A percentile compares a stretch with the other conserved stretches of the same genome.
Evolutionary conservation across 1,140 invertebrate genomes (phyloP).

Genomic region (Drosophila serrata): DNA sequence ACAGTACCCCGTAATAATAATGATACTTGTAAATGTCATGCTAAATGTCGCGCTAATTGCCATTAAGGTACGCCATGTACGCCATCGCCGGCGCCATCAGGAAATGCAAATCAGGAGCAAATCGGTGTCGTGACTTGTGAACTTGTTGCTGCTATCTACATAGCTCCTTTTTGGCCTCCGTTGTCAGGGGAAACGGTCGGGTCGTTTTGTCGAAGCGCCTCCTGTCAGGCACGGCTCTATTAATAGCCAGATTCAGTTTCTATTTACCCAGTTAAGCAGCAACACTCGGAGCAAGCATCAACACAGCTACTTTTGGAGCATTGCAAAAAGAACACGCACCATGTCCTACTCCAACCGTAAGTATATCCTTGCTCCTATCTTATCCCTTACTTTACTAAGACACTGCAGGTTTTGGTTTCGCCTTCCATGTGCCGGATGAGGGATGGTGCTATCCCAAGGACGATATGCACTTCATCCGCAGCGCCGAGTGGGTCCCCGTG

Average conservation of each 20-base stretch:
- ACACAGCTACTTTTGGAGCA: not conserved
- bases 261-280: conserved; percentile 43
- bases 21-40: conserved; percentile 31
- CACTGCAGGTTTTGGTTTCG: conserved; percentile 57
- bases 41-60: conserved; percentile 40
- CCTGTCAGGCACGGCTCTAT: conserved; percentile 45
- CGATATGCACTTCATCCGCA: conserved; percentile 88
- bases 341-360: conserved; percentile 70
- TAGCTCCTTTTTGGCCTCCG: conserved; percentile 29
- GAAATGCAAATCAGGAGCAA: conserved; percentile 37
- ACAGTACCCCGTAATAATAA: conserved; percentile 32
- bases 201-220: conserved; percentile 70
- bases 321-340: conserved; percentile 3
- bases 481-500: conserved; percentile 89
- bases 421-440: conserved; percentile 66
- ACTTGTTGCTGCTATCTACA: conserved; percentile 63
- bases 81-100: conserved; percentile 9
- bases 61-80: conserved; percentile 48
- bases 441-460: conserved; percentile 87
- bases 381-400: not conserved
- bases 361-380: conserved; percentile 10
- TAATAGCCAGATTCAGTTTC: conserved; percentile 36
- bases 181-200: conserved; percentile 64
- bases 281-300: conserved; percentile 19
- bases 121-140: conserved; percentile 62